Evolutionary conservation across 2,888 invertebrate species (phyloP), one percentile per base, ranked within the genome.

Genomic region (Agrotis ipsilon): DNA sequence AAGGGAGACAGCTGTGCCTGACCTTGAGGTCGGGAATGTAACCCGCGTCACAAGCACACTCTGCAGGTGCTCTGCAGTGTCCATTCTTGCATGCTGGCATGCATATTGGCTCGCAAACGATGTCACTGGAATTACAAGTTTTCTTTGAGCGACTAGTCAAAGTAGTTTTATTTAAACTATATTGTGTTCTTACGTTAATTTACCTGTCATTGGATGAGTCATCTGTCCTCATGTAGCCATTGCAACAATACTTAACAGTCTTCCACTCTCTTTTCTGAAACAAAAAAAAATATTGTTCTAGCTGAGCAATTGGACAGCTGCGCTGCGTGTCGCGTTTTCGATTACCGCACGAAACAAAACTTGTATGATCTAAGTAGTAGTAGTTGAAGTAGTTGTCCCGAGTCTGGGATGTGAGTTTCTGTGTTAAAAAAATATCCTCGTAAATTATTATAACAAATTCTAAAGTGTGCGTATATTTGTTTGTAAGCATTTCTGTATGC

Each of bases 31-130:
- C 55, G 4, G 32, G 24, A 19, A n/a, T n/a, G 32, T 78, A 85
- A 14, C 83, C 85, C 1, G n/a, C 2, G 4, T 71, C 24, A 60
- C 85, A 85, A 18, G 39, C 60, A 51, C 85, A 83, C 24, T 61
- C 48, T 3, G 86, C 83, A 13, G 90, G 90, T 2, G 68, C 62
- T 7, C 24, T 46, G 45, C 92, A 92, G 32, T 68, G 24, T 3
- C 89, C 89, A 57, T 91, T 88, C 32, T 14, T 72, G 68, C 93
- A 93, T 1, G 77, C 65, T 9, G 87, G 88, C 54, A 78, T 73
- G 74, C 93, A 93, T 49, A 88, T 82, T n/a, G 91, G 87, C 24
- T 81, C 64, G 52, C 91, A 92, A 43, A 67, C 69, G 2, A 88
- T 67, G 5, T 84, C 84, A 63, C 65, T 72, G 68, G 55, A 78